These are phyloP conservation scores for Sebastes wilsoni DNA, from an alignment of 2,797 vertebrate genomes.

Conservation along the genomic window DNA sequence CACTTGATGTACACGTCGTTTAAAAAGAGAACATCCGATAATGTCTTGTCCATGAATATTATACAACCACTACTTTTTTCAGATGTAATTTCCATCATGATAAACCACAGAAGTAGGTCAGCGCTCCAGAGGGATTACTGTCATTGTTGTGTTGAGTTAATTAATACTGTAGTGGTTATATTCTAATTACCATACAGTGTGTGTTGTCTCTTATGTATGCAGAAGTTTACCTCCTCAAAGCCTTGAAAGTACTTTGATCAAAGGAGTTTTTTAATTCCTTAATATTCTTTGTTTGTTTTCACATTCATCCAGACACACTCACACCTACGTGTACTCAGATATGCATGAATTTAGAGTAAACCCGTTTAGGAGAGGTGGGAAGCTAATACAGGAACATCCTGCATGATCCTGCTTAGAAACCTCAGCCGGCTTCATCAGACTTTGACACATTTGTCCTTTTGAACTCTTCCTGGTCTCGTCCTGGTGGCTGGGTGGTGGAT, in stretches of 20 bases:
- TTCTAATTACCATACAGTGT: neutral
- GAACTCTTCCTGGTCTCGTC: conserved; percentile 3
- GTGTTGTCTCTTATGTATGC: neutral
- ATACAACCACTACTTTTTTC: neutral
- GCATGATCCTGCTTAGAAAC: neutral
- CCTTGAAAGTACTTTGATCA: neutral
- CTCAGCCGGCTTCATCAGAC: neutral
- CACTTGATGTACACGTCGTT: neutral
- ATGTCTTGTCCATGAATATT: neutral
- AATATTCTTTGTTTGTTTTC: neutral
- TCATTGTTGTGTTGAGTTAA: neutral
- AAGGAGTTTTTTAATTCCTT: neutral
- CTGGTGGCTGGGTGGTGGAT: neutral
- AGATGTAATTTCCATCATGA: neutral
- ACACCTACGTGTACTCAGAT: neutral
- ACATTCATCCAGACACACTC: neutral
- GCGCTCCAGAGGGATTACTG: neutral
- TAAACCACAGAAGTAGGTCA: neutral
- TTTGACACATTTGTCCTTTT: conserved; percentile 25
- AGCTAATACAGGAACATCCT: neutral
- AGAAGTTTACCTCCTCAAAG: neutral
- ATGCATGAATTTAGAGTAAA: neutral
- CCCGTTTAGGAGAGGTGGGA: neutral
- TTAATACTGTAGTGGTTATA: neutral
- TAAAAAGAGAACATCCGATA: neutral